Conservation (phyloP, 1,140 invertebrate genomes). For the Cyphomyrmex costatus region DNA sequence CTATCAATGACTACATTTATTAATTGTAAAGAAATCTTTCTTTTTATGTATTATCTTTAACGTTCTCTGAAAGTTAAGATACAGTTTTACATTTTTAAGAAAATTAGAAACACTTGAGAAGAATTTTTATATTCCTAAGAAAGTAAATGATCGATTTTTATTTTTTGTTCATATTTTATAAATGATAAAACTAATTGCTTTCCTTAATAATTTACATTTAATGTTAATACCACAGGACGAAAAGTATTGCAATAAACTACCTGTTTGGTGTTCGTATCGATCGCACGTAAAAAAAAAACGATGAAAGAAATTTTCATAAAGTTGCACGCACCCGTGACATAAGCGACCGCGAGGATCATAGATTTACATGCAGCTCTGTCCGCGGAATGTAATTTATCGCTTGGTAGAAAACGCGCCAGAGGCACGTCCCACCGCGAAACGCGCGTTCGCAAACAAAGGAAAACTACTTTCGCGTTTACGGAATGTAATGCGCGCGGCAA, state of each 20-base stretch:
- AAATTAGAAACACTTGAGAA: neutral
- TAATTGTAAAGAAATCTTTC: no score
- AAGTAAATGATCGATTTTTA: neutral
- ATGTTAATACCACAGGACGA: neutral
- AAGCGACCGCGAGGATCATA: constrained; percentile 10
- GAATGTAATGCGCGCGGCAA: constrained; percentile 23
- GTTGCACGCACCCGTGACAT: neutral
- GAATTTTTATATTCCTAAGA: neutral
- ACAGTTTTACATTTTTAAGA: neutral
- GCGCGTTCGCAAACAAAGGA: constrained; percentile 25
- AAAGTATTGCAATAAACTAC: neutral
- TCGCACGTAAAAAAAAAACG: neutral
- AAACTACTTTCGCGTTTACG: constrained; percentile 22
- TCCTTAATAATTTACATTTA: neutral
- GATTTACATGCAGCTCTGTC: constrained; percentile 41
- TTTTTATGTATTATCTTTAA: neutral
- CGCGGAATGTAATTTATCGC: constrained; percentile 55
- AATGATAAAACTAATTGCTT: neutral
- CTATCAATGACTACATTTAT: no score
- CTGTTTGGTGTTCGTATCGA: neutral
- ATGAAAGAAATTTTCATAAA: constrained; percentile 50
- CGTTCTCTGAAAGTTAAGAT: neutral
- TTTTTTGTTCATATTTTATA: neutral
- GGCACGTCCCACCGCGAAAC: constrained; percentile 3
- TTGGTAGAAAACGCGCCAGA: neutral